Base-by-base conservation (phyloP, 2,113 vertebrate genomes). In the Bos javanicus region DNA sequence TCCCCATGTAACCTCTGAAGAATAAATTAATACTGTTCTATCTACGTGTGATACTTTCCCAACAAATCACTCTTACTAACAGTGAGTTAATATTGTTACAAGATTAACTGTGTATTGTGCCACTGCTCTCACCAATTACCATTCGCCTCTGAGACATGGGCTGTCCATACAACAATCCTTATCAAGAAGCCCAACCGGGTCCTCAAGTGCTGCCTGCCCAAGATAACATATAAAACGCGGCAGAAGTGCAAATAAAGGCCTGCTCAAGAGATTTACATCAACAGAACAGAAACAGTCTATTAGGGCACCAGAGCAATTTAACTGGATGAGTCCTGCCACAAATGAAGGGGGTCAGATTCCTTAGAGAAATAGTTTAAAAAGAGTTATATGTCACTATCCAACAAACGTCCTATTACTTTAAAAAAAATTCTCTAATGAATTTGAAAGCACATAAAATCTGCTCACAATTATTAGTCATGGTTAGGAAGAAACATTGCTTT, bases 361-460 rank as follows among this genome's bases (percentile, higher is more conserved):
- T 46, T 28, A 56, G 78, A 95, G 71, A 88, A 93, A 95, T n/a
- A 48, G 17, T 78, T 62, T 48, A 46, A 26, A 36, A 80, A 48
- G 43, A 57, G 56, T 39, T 88, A 10, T 33, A 64, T 28, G 54
- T 19, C 33, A 28, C 48, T 89, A 21, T 16, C 59, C 43, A 89
- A 92, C 56, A 81, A 92, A 84, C 10, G 46, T n/a, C 3, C 64
- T 33, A 78, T 19, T 76, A 7, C 57, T 87, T 30, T 25, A 30
- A 93, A 96, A 71, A 85, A 50, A 84, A 64, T 43, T 84, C 30
- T 93, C 83, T 87, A 36, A 87, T 39, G 30, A 90, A 90, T 81
- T 93, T 46, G 91, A 97, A 95, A 95, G 28, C 56, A 83, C 67
- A 83, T 54, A 82, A 81, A 86, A 85, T 80, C 91, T 86, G n/a